Evolutionary conservation across 2,888 invertebrate species (phyloP), one percentile per base, ranked within the genome.

Genomic region (Drosophila quasianomalipes): DNA sequence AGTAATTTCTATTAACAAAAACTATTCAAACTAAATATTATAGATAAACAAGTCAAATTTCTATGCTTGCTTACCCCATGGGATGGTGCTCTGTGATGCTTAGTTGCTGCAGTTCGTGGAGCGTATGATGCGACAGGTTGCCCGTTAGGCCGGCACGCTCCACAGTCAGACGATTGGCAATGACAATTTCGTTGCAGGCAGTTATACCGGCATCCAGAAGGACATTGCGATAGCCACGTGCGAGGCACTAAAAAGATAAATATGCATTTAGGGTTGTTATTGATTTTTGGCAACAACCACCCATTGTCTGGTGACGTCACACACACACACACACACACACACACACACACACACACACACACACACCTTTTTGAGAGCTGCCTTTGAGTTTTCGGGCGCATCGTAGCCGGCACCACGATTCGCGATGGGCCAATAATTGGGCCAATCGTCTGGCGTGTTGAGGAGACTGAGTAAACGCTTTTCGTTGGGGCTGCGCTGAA

Each of bases 41-140:
- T 26, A 16, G 16, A 47, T 26, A 2, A 47, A 26, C 9, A 26
- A 26, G 4, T 9, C 1, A 16, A 26, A 47, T 47, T 28, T 19
- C 0, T 30, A 19, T 30, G 4, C 9, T 14, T 16, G 62, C 67
- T 81, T 79, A 93, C 93, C 93, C 92, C 79, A 93, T 82, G 19
- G 93, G 93, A 91, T 94, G 93, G 52, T 92, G 90, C 73, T 92
- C 92, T 6, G 93, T 92, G 62, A 94, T 91, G 76, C 93, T 93
- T 3, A 93, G 83, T 79, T 93, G 92, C 72, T 92, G 91, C 30
- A 93, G 81, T 28, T 92, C 91, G 47, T 86, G 90, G 41, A 93
- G 79, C 10, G 91, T 90, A 37, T 92, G 85, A 37, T 89, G 83
- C 0, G 85, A 82, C 35, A 92, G 86, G 64, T 84, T 88, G 0